Evolutionary conservation across 2,113 vertebrate genomes (phyloP).

Genomic region (Pelmatolapia mariae): DNA sequence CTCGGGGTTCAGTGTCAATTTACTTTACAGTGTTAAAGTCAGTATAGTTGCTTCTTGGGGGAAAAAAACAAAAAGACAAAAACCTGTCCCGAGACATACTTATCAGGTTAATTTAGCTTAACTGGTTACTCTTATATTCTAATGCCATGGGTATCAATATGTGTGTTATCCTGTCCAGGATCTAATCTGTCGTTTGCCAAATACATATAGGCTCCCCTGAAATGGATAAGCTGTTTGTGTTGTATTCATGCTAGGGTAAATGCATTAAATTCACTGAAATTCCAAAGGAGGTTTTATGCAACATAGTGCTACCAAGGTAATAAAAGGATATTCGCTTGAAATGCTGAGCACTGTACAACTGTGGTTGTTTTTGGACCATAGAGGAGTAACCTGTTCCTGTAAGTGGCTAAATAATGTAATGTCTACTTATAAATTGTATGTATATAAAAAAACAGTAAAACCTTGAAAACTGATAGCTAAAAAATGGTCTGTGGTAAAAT

Average conservation of each 20-base stretch:
- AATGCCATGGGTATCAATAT: background rate
- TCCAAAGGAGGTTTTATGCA: background rate
- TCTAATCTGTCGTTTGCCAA: background rate
- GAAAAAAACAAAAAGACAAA: fast-evolving
- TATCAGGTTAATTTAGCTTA: background rate
- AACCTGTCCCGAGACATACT: background rate
- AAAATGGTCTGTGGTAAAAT: background rate
- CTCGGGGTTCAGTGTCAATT: background rate
- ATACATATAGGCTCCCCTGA: background rate
- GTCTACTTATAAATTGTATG: background rate
- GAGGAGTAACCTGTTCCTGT: background rate
- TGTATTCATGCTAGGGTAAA: background rate
- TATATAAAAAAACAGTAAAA: background rate
- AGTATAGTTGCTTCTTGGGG: background rate
- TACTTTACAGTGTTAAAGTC: background rate
- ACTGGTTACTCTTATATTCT: background rate
- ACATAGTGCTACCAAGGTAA: background rate
- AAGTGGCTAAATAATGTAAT: background rate
- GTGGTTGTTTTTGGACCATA: background rate
- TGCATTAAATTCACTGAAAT: background rate
- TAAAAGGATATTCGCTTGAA: background rate
- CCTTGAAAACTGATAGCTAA: background rate
- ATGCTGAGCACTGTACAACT: background rate
- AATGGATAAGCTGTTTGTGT: background rate
- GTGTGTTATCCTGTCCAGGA: background rate